Evolutionary conservation across 2,797 vertebrate genomes (phyloP).

Genomic region (Ibycter americanus): DNA sequence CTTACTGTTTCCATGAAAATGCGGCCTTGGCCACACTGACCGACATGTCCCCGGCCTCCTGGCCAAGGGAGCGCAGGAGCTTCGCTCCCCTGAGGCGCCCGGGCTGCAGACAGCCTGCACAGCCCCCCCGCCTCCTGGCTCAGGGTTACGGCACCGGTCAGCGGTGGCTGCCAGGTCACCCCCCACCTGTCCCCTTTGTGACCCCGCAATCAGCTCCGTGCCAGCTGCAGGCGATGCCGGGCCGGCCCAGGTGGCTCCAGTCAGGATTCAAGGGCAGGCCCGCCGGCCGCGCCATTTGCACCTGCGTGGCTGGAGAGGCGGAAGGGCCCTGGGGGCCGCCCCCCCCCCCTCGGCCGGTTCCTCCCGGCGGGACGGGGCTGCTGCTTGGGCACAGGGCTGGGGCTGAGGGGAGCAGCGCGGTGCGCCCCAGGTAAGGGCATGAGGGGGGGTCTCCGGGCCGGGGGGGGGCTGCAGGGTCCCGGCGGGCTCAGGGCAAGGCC

Average conservation of each 20-base stretch:
- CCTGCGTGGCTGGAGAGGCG: background rate
- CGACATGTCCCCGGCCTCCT: fast-evolving
- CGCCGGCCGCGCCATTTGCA: background rate
- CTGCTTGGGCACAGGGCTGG: no score
- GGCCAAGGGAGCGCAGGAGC: fast-evolving
- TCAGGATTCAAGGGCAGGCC: fast-evolving
- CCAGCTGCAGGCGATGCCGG: background rate
- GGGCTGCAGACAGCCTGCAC: background rate
- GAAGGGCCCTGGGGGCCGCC: no score
- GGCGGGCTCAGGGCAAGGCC: no score
- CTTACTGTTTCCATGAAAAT: fast-evolving
- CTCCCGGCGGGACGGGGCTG: no score
- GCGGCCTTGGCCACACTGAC: fast-evolving
- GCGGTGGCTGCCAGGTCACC: no score
- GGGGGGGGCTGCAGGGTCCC: no score
- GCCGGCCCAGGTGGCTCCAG: background rate
- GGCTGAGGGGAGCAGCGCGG: no score
- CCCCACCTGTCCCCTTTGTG: no score
- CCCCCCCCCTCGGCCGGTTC: no score
- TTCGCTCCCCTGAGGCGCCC: background rate
- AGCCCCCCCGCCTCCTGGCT: fast-evolving
- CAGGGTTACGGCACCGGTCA: background rate
- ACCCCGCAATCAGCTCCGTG: background rate
- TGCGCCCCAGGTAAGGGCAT: no score
- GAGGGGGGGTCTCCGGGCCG: no score